Conservation (phyloP, 2,797 vertebrate genomes). For the Silurus lanzhouensis region DNA sequence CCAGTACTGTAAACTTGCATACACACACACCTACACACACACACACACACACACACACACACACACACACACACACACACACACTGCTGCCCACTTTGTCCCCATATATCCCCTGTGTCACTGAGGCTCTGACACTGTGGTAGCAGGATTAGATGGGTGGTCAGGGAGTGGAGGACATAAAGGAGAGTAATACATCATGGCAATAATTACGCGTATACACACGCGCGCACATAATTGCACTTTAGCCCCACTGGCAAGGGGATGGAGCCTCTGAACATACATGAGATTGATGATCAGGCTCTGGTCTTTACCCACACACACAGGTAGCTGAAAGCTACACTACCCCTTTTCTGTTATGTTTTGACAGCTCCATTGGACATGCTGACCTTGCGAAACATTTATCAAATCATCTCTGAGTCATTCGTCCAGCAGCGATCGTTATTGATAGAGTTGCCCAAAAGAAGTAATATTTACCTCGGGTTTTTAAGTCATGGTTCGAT, state of each 20-base stretch:
- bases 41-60: not conserved
- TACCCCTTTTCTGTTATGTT: not conserved
- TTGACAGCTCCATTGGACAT: not conserved
- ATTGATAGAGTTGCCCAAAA: not conserved
- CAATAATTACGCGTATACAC: constrained; percentile 66
- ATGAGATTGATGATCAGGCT: constrained; percentile 60
- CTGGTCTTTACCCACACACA: constrained; percentile 56
- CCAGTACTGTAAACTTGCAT: not conserved
- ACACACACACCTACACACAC: constrained; percentile 29
- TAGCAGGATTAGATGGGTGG: constrained; percentile 31
- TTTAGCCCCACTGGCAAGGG: constrained; percentile 38
- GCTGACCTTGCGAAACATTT: not conserved
- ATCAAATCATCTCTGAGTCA: constrained; percentile 8
- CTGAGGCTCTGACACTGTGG: constrained; percentile 27
- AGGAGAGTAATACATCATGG: constrained; percentile 67
- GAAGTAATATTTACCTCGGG: not conserved
- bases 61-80: constrained; percentile 17
- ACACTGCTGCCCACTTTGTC: constrained; percentile 12
- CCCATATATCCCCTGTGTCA: constrained; percentile 10
- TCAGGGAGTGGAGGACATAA: constrained; percentile 60
- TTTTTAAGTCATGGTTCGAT: no score
- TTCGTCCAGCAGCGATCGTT: not conserved
- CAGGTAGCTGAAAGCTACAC: constrained; percentile 23
- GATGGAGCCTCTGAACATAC: constrained; percentile 39
- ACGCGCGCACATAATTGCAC: constrained; percentile 39